Evolutionary conservation across 2,797 vertebrate species (phyloP).

Genomic region (Perodicticus potto): DNA sequence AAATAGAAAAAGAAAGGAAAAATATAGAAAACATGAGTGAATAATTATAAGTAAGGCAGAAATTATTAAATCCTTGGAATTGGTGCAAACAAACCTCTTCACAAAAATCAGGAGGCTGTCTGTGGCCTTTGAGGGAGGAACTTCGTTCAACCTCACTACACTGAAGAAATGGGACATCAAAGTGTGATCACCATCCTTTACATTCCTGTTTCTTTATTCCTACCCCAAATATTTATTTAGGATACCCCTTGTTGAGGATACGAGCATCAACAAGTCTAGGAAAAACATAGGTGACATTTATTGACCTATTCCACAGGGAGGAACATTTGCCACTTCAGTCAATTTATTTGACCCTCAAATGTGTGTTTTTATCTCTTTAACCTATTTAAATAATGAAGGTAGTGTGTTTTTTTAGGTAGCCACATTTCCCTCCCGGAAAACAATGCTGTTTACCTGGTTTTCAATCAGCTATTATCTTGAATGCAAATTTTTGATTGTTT

Average conservation of each 20-base stretch:
- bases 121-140: background rate
- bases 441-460: background rate
- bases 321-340: background rate
- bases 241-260: background rate
- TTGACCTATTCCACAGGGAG: background rate
- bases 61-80: conserved; percentile 52
- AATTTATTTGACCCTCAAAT: conserved; percentile 2
- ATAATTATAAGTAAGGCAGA: conserved; percentile 38
- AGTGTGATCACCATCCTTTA: background rate
- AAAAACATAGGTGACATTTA: background rate
- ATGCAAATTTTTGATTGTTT: background rate
- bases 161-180: background rate
- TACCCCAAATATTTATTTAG: background rate
- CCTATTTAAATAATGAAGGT: conserved; percentile 31
- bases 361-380: background rate
- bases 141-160: background rate
- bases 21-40: conserved; percentile 23
- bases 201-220: background rate
- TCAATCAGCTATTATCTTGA: background rate
- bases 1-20: conserved; percentile 63
- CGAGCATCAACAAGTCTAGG: background rate
- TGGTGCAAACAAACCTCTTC: background rate
- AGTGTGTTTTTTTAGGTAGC: background rate
- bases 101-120: background rate
- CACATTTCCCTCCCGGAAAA: background rate